phyloP scores from a whole-genome alignment of 2,888 invertebrate species.

The Dioctria linearis region DNA sequence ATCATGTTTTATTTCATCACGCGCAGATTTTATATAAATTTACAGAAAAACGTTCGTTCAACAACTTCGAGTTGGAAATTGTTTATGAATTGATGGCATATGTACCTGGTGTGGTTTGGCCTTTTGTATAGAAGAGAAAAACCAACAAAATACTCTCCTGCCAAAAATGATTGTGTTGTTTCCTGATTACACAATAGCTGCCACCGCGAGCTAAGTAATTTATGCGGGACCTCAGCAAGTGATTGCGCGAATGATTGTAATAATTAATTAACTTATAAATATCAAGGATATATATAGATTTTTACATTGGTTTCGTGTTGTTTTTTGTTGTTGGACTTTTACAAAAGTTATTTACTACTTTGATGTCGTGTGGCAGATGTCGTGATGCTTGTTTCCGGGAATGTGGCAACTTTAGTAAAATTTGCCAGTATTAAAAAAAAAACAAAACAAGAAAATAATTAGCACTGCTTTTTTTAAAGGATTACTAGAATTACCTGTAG shows the following conservation, averaged over 20 bases:
- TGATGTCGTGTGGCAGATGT: no score
- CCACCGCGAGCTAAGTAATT: neutral
- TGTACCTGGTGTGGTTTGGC: neutral
- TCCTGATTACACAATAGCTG: constrained; percentile 30
- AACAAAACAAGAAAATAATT: no score
- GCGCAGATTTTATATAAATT: constrained; percentile 24
- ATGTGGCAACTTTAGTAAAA: no score
- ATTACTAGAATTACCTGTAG: no score
- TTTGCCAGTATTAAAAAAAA: no score
- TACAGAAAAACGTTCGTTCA: constrained; percentile 10
- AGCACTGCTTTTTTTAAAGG: no score
- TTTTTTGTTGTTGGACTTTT: no score
- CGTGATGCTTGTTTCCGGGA: no score
- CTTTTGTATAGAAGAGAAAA: neutral
- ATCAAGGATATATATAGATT: no score
- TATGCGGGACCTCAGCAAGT: constrained; percentile 19
- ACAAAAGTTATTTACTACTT: no score
- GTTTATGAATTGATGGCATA: constrained; percentile 19
- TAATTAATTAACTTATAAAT: constrained; percentile 1
- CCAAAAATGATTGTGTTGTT: constrained; percentile 16
- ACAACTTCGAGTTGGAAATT: constrained; percentile 3
- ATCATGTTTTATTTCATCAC: constrained; percentile 38
- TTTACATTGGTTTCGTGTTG: no score
- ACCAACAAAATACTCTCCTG: constrained; percentile 22
- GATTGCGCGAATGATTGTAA: constrained; percentile 23